Evolutionary conservation across 2,113 vertebrate species (phyloP).

Genomic region (Dicrurus megarhynchus): DNA sequence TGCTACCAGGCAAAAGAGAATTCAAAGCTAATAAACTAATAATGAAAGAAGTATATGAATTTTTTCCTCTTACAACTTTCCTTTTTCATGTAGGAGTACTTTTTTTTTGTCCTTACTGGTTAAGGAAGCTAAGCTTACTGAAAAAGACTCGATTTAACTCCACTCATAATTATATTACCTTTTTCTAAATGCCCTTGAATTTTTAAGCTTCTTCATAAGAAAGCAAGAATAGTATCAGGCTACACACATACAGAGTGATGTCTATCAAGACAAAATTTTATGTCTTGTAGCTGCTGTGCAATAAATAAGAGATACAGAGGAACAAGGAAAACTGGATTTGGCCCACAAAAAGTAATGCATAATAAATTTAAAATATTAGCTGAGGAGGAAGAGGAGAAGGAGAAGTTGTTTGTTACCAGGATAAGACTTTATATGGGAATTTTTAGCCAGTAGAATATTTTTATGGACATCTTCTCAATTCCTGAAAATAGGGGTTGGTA

Average conservation of each 20-base stretch:
- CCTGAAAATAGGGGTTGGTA: conserved; percentile 23
- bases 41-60: neutral
- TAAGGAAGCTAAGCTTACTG: neutral
- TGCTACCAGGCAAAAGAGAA: neutral
- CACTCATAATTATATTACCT: neutral
- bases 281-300: neutral
- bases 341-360: neutral
- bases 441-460: conserved; percentile 34
- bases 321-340: neutral
- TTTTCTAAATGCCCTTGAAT: neutral
- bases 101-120: neutral
- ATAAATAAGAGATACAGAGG: neutral
- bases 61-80: neutral
- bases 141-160: neutral
- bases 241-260: rapidly evolving
- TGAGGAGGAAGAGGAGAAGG: neutral
- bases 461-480: conserved; percentile 1
- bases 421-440: neutral
- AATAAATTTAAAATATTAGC: neutral
- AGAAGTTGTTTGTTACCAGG: neutral
- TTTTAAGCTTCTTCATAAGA: neutral
- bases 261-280: neutral
- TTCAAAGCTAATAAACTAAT: neutral
- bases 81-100: neutral
- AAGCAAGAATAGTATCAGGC: neutral